These are phyloP conservation scores for Conistra vaccinii DNA, from an alignment of 2,888 invertebrate species.

Conservation along the genomic window DNA sequence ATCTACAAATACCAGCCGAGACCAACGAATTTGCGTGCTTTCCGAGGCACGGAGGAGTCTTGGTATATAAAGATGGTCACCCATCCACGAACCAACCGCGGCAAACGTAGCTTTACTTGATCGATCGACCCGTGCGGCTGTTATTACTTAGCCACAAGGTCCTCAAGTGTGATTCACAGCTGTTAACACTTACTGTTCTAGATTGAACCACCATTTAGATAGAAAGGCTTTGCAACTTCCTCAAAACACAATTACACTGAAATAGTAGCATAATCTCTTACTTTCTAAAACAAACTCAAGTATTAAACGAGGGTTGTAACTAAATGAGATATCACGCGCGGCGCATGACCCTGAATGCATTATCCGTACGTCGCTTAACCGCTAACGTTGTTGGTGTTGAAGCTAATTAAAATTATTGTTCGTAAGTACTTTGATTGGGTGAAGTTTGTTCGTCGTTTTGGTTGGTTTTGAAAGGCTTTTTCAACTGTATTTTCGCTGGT, in stretches of 20 bases:
- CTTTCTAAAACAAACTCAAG: conserved; percentile 14
- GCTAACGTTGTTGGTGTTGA: conserved; percentile 33
- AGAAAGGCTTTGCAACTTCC: neutral
- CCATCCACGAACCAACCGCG: too few species aligned
- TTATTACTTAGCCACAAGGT: too few species aligned
- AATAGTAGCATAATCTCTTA: conserved; percentile 2
- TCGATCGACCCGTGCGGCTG: too few species aligned
- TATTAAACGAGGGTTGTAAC: conserved; percentile 22
- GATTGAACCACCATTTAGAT: too few species aligned
- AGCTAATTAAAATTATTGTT: conserved; percentile 54
- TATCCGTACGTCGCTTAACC: conserved; percentile 25
- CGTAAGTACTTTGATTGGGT: conserved; percentile 24
- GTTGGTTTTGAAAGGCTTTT: neutral
- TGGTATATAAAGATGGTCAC: too few species aligned
- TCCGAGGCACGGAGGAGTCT: too few species aligned
- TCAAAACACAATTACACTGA: neutral
- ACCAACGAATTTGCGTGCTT: too few species aligned
- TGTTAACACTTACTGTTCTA: neutral
- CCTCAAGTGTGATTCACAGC: neutral
- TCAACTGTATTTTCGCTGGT: neutral
- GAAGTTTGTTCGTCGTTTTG: neutral
- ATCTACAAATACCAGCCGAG: too few species aligned
- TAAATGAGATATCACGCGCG: conserved; percentile 56
- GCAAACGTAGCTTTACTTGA: too few species aligned
- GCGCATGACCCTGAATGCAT: conserved; percentile 58